Base-by-base conservation (phyloP, 2,888 invertebrate genomes). In the Diogma glabrata region DNA sequence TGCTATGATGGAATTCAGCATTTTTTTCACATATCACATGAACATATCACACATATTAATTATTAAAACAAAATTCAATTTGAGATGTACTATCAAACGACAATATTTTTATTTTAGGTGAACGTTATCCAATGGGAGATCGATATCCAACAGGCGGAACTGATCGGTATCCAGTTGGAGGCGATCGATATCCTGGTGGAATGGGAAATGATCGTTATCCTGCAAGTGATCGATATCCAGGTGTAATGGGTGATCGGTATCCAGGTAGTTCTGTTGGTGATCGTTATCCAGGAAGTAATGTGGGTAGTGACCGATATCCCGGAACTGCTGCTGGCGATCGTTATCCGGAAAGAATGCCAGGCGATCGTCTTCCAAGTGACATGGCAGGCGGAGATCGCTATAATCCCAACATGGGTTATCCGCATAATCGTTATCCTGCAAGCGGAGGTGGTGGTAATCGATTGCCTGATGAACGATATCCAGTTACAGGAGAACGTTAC, bases 271-370 rank as follows among this genome's bases (percentile, higher is more conserved):
- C 51, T 50, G 40, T 33, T 23, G 56, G 63, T 6, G 63, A 63
- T 24, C 65, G 71, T 54, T 72, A 71, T 55, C 72, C 72, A 3
- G 58, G 53, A 24, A 70, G 75, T 55, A 74, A 72, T 60, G 73
- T 74, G 22, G 52, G 56, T 28, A 58, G 59, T 24, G 68, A 65
- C 52, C 62, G 69, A 58, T 67, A 71, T 61, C 67, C 71, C 56
- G 50, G 49, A n/a, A 67, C 67, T 56, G 53, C 55, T 55, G 52
- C 56, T 53, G 20, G 55, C 52, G 50, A 40, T 58, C 70, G 73
- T 52, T 69, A 73, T 67, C 72, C 72, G 58, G 76, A 77, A 55
- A 70, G 74, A 56, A 75, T 70, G 64, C 67, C 67, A 19, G 24
- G 7, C 6, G 24, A 9, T 9, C 24, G 24, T 53, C 64, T 66